Evolutionary conservation across 2,113 vertebrate species (phyloP), one percentile per base, ranked within the genome.

Genomic region (Trematomus loennbergii): DNA sequence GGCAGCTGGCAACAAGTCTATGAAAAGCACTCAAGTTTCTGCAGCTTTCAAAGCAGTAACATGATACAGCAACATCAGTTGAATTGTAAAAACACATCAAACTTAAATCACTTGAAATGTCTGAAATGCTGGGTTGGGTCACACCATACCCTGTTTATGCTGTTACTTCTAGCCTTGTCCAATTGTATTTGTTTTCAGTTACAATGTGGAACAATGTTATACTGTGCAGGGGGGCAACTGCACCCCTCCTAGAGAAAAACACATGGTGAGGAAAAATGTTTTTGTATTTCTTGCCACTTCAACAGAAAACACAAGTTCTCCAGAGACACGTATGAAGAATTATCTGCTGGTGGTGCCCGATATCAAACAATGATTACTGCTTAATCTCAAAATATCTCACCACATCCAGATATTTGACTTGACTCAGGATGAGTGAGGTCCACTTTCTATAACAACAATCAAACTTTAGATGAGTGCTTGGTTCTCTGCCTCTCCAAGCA

Each of bases 361-460:
- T 55, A 81, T 73, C 58, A 78, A 67, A 75, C 82, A 58, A 65
- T 61, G 57, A 63, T 43, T 58, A 60, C 50, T 13, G 29, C 48
- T 69, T 67, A 36, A 60, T 53, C 64, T 77, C 66, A 16, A 33
- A 65, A 16, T 46, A 61, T 77, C 65, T 64, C 61, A 65, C 43
- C 62, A 77, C 73, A 78, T 83, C 59, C 77, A 80, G 46, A 72
- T 85, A 80, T 80, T 83, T 85, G 58, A 68, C 71, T 83, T 77
- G 83, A 79, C 50, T 78, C 16, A 10, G 53, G 75, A 79, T 74
- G 75, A 86, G 49, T 49, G 63, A 70, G 76, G 74, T 78, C 81
- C 59, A 55, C 75, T 86, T 88, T 80, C 80, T 62, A 65, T 9
- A 77, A 74, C 65, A 87, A 88, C 79, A 86, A 77, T 71, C 86